These are phyloP conservation scores for Microplitis deprimator DNA, from an alignment of 2,888 invertebrate genomes.

Conservation along the genomic window DNA sequence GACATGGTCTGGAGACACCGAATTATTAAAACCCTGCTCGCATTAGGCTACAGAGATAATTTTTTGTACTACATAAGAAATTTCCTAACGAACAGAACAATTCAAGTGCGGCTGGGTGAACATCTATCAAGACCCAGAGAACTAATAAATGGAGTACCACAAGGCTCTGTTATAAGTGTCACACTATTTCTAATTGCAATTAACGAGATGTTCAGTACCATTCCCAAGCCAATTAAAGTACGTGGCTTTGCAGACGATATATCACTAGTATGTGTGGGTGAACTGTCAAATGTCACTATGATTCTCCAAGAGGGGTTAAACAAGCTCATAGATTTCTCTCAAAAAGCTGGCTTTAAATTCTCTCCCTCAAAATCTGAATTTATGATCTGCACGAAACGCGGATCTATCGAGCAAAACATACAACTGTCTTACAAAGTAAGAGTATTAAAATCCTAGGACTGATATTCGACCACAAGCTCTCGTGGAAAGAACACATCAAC, in stretches of 20 bases:
- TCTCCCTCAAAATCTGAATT: conserved; percentile 38
- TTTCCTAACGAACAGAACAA: conserved; percentile 30
- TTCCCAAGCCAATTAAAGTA: conserved; percentile 29
- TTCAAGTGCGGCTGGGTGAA: conserved; percentile 24
- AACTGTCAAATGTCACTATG: conserved; percentile 31
- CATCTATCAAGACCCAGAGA: background rate
- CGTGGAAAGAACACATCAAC: conserved; percentile 43
- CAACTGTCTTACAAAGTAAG: conserved; percentile 3
- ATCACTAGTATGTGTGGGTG: conserved; percentile 34
- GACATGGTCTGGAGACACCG: conserved; percentile 33
- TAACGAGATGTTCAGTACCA: conserved; percentile 36
- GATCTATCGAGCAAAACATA: background rate
- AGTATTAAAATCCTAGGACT: conserved; percentile 45
- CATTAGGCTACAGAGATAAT: conserved; percentile 29
- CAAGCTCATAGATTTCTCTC: conserved; percentile 33
- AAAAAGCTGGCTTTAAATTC: conserved; percentile 42
- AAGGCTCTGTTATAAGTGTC: conserved; percentile 47
- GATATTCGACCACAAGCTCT: conserved; percentile 44
- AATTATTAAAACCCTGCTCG: conserved; percentile 23
- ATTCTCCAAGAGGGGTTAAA: conserved; percentile 39
- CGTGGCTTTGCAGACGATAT: conserved; percentile 48
- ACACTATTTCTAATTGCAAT: conserved; percentile 48
- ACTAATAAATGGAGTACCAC: conserved; percentile 46
- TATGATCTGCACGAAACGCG: conserved; percentile 29
- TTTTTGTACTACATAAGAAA: conserved; percentile 26